Base-by-base conservation (phyloP, 2,113 vertebrate species). In the Cololabis saira region DNA sequence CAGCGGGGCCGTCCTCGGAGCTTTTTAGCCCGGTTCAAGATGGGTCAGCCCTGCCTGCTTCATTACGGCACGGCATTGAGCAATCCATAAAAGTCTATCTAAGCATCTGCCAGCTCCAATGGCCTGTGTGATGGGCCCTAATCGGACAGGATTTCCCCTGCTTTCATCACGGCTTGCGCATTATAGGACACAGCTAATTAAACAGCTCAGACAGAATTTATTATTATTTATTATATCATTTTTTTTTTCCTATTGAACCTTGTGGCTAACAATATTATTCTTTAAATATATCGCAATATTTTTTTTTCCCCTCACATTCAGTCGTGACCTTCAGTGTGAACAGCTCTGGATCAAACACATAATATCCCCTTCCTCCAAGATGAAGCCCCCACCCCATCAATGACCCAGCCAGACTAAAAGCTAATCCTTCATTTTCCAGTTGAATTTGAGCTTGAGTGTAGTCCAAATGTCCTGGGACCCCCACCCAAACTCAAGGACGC, bases 1-100 rank as follows among this genome's bases (percentile, higher is more conserved):
- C 96, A 95, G 94, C 89, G 90, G 93, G 92, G 89, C 87, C 85
- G 90, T 93, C 95, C 93, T 88, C 66, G 88, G 85, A 93, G 94
- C 94, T 94, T 95, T 94, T 96, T 90, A 92, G 91, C 93, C 93
- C 19, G 92, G 93, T 94, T 94, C 93, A 91, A 94, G 93, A 93
- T 94, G 96, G 96, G 95, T 96, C 96, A 96, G 95, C 95, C 93
- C 95, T 95, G 94, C 95, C 94, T 95, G 94, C 95, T 97, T 97
- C 95, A 96, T 97, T 97, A 97, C 91, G 86, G 92, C 89, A 90
- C 93, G 92, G 95, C 96, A 97, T 95, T 95, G 95, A 96, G 95
- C 96, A 92, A 98, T 96, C 96, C 96, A 97, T 97, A 98, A 97
- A 97, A 96, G 94, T 95, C 95, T 96, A 96, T 97, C 95, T 96